phyloP scores from a whole-genome alignment of 2,888 invertebrate genomes.

The Phyllotreta striolata region DNA sequence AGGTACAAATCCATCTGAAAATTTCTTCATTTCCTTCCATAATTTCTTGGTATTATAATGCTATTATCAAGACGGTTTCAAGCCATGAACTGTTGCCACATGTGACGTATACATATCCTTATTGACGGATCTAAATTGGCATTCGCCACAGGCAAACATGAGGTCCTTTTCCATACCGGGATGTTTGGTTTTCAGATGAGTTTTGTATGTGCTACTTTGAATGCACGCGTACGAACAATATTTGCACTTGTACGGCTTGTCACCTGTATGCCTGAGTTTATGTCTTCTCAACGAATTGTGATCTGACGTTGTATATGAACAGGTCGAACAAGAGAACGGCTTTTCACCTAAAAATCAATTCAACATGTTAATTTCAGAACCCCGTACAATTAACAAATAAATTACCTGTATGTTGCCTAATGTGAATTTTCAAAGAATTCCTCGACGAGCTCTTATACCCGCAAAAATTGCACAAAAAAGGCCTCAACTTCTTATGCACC shows the following conservation, averaged over 20 bases:
- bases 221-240: constrained; percentile 83
- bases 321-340: constrained; percentile 78
- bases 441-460: constrained; percentile 72
- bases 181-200: constrained; percentile 81
- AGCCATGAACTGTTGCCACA: constrained; percentile 63
- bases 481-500: constrained; percentile 74
- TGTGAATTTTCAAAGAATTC: constrained; percentile 72
- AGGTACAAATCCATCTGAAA: neutral
- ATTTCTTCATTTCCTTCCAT: constrained; percentile 2
- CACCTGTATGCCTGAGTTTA: constrained; percentile 77
- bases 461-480: constrained; percentile 73
- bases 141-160: constrained; percentile 69
- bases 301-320: constrained; percentile 77
- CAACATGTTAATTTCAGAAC: neutral
- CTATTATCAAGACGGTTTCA: constrained; percentile 55
- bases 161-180: constrained; percentile 71
- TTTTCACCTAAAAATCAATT: constrained; percentile 69
- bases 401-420: constrained; percentile 75
- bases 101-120: constrained; percentile 69
- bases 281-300: constrained; percentile 85
- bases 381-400: constrained; percentile 34
- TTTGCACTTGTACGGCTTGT: constrained; percentile 79
- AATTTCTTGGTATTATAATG: constrained; percentile 18
- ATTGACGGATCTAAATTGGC: constrained; percentile 71
- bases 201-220: constrained; percentile 79